Percentiles rank a stretch among this genome's conserved stretches.
Evolutionary conservation across 2,113 vertebrate species (phyloP).

Genomic region (Struthio camelus): DNA sequence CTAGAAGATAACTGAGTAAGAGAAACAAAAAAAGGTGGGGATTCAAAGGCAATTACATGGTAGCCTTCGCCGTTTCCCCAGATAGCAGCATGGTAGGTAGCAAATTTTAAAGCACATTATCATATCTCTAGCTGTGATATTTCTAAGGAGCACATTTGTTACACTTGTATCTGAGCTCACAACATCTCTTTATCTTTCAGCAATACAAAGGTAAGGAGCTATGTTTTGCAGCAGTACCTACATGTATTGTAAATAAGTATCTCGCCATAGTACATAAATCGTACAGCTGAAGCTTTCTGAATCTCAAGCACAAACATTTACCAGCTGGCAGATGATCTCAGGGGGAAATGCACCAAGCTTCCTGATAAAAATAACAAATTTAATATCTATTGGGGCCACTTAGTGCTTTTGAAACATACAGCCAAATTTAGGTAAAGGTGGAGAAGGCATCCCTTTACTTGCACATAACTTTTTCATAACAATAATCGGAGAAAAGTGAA

Average conservation of each 20-base stretch:
- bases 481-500: neutral
- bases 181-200: neutral
- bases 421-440: neutral
- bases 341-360: neutral
- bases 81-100: neutral
- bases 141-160: neutral
- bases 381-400: neutral
- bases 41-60: neutral
- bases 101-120: neutral
- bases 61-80: rapidly evolving
- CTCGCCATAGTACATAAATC: neutral
- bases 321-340: neutral
- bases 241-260: neutral
- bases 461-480: neutral
- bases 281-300: neutral
- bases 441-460: neutral
- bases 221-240: neutral
- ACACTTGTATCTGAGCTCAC: neutral
- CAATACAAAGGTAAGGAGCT: neutral
- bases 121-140: neutral
- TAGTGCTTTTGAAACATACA: neutral
- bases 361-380: neutral
- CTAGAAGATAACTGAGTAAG: neutral
- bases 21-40: neutral
- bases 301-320: neutral